A percentile compares a stretch with the other conserved stretches of the same genome.
These are phyloP conservation scores for Phodopus roborovskii DNA, from an alignment of 2,113 vertebrate genomes.

Conservation along the genomic window DNA sequence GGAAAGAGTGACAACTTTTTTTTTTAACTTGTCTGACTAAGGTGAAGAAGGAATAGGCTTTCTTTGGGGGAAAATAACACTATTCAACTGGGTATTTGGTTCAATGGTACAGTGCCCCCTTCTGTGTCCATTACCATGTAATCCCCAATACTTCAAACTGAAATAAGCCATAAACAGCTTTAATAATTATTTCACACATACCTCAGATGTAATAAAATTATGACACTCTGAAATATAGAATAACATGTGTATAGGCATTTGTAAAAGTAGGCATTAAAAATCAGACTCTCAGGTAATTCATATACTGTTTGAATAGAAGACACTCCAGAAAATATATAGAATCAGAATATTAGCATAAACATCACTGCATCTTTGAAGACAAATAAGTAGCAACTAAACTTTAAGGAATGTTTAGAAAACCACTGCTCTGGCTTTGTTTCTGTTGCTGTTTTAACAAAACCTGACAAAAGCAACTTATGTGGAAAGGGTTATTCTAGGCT, in stretches of 20 bases:
- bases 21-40: not conserved
- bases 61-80: not conserved
- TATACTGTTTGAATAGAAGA: not conserved
- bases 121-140: not conserved
- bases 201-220: not conserved
- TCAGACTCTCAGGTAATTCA: not conserved
- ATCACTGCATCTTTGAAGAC: not conserved
- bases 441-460: not conserved
- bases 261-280: not conserved
- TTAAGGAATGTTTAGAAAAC: not conserved
- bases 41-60: not conserved
- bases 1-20: not conserved
- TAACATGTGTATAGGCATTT: not conserved
- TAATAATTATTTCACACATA: not conserved
- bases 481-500: not conserved
- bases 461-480: not conserved
- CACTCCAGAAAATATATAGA: not conserved
- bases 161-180: not conserved
- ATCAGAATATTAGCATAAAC: not conserved
- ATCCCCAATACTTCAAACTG: not conserved
- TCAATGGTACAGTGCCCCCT: too few relatives aligned
- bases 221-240: not conserved
- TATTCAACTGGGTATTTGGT: not conserved
- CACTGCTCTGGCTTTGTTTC: not conserved
- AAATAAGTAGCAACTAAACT: not conserved